Percentiles rank a stretch among this genome's conserved stretches.
phyloP scores from a whole-genome alignment of 2,888 invertebrate genomes.

The Entomobrya proxima region DNA sequence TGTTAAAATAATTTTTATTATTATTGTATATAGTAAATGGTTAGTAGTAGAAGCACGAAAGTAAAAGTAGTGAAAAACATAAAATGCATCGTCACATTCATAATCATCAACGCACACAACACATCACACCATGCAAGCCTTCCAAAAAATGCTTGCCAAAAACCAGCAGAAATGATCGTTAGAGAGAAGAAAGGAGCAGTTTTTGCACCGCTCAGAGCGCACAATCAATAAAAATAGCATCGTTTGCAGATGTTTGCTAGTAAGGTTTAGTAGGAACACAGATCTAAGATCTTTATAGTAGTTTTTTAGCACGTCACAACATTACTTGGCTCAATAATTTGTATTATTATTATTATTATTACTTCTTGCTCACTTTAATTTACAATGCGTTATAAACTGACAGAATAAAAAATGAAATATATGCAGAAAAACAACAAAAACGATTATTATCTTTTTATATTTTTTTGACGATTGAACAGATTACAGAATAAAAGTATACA shows the following conservation, averaged over 20 bases:
- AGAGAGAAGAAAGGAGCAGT: conserved; percentile 13
- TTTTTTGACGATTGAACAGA: neutral
- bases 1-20: neutral
- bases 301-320: conserved; percentile 21
- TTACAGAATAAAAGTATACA: neutral
- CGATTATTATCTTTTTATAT: neutral
- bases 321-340: conserved; percentile 21
- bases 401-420: conserved; percentile 1
- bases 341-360: neutral
- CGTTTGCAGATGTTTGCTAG: conserved; percentile 66
- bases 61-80: neutral
- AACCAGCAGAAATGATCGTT: conserved; percentile 32
- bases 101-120: conserved; percentile 40
- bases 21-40: conserved; percentile 4
- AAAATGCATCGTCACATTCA: conserved; percentile 33
- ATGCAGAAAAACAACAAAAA: neutral
- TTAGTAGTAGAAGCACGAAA: neutral
- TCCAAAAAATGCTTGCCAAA: conserved; percentile 47
- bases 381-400: neutral
- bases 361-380: conserved; percentile 16
- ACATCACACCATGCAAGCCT: conserved; percentile 43
- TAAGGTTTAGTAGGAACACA: neutral
- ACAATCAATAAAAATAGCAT: conserved; percentile 64
- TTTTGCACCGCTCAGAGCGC: conserved; percentile 25
- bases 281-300: neutral